phyloP scores from a whole-genome alignment of 2,797 vertebrate genomes.

The Epinephelus awoara region DNA sequence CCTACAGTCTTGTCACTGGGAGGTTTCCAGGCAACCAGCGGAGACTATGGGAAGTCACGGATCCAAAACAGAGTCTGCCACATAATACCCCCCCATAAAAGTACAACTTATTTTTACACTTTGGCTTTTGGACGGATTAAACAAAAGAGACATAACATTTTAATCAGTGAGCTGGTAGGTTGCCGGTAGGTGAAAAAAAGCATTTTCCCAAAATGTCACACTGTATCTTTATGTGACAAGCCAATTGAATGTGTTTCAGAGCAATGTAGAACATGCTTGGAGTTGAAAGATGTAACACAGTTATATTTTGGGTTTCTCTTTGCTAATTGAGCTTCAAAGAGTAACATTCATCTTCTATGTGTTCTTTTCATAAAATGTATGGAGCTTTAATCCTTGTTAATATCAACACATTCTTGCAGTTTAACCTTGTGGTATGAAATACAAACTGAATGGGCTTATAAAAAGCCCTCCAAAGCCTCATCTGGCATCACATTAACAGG shows the following conservation, averaged over 20 bases:
- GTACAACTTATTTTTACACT: background rate
- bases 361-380: conserved; percentile 6
- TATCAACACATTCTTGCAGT: conserved; percentile 5
- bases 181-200: background rate
- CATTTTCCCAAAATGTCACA: background rate
- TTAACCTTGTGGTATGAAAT: conserved; percentile 15
- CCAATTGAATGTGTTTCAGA: background rate
- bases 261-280: background rate
- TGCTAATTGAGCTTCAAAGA: background rate
- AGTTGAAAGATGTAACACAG: background rate
- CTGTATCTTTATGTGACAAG: background rate
- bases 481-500: conserved; percentile 24
- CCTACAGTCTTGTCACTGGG: background rate
- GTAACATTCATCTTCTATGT: background rate
- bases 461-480: conserved; percentile 7
- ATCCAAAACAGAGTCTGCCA: too few relatives aligned
- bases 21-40: background rate
- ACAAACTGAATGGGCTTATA: conserved; percentile 27
- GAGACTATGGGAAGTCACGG: background rate
- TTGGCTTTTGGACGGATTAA: background rate
- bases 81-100: too few relatives aligned
- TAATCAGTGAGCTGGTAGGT: background rate
- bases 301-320: background rate
- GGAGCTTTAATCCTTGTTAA: conserved; percentile 3
- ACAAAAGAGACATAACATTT: background rate